These are phyloP conservation scores for Sinocyclocheilus rhinocerous DNA, from an alignment of 2,113 vertebrate genomes.

Conservation along the genomic window DNA sequence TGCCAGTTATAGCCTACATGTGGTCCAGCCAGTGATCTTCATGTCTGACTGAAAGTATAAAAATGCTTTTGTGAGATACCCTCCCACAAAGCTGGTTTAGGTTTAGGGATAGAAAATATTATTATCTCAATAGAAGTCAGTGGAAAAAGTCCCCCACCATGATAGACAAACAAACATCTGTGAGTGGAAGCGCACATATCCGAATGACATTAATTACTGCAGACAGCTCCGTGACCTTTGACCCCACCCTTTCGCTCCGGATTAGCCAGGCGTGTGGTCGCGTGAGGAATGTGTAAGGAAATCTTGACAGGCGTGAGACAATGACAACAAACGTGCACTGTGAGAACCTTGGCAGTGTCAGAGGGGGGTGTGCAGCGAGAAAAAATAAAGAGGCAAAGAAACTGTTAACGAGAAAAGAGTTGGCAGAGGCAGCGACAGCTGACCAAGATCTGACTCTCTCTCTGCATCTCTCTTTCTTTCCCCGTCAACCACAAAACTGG, in stretches of 20 bases:
- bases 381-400: conserved; percentile 14
- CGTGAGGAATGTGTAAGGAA: conserved; percentile 1
- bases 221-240: conserved; percentile 11
- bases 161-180: conserved; percentile 2
- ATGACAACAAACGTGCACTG: neutral
- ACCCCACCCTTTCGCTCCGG: conserved; percentile 17
- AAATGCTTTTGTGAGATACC: neutral
- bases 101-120: neutral
- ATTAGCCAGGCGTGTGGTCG: neutral
- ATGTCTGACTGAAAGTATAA: neutral
- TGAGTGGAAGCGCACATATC: neutral
- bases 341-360: neutral
- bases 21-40: neutral
- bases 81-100: neutral
- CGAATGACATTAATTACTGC: neutral
- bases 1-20: neutral
- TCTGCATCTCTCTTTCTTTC: neutral
- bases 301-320: conserved; percentile 19
- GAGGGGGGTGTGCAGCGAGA: neutral
- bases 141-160: neutral
- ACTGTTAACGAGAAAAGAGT: conserved; percentile 6
- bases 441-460: conserved; percentile 1
- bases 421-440: neutral
- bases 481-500: neutral
- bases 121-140: neutral